These are phyloP conservation scores for Pammene aurita DNA, from an alignment of 2,888 invertebrate genomes.

Conservation along the genomic window DNA sequence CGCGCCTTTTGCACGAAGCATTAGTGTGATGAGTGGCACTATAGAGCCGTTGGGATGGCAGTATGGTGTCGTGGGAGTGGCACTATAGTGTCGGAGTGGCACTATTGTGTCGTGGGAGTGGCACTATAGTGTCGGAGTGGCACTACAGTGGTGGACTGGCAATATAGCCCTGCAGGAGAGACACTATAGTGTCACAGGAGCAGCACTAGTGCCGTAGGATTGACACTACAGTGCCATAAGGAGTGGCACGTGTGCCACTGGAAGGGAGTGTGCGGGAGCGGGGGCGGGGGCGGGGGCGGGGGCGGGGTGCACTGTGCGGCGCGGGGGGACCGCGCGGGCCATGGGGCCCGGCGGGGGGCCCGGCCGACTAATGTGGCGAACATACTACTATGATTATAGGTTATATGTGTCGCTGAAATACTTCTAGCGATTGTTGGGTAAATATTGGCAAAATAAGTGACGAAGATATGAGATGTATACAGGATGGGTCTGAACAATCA, in stretches of 20 bases:
- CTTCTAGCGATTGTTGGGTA: background rate
- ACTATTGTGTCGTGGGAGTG: conserved; percentile 21
- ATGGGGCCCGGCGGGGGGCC: conserved; percentile 41
- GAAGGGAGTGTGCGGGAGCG: no score
- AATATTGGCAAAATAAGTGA: background rate
- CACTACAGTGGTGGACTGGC: no score
- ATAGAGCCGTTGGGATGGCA: background rate
- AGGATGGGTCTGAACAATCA: no score
- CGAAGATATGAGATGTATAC: no score
- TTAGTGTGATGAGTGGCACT: conserved; percentile 5
- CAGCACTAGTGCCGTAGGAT: no score
- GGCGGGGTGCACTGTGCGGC: conserved; percentile 44
- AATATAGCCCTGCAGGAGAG: no score
- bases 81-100: background rate
- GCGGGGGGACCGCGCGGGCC: conserved; percentile 42
- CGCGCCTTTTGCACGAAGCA: conserved; percentile 8
- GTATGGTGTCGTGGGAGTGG: conserved; percentile 22
- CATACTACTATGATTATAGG: background rate
- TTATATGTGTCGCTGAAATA: background rate
- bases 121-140: background rate
- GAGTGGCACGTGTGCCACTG: no score
- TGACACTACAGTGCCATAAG: no score
- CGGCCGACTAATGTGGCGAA: conserved; percentile 33
- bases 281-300: conserved; percentile 2
- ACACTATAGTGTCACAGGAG: no score